Evolutionary conservation across 2,888 invertebrate species (phyloP).

Genomic region (Eupithecia centaureata): DNA sequence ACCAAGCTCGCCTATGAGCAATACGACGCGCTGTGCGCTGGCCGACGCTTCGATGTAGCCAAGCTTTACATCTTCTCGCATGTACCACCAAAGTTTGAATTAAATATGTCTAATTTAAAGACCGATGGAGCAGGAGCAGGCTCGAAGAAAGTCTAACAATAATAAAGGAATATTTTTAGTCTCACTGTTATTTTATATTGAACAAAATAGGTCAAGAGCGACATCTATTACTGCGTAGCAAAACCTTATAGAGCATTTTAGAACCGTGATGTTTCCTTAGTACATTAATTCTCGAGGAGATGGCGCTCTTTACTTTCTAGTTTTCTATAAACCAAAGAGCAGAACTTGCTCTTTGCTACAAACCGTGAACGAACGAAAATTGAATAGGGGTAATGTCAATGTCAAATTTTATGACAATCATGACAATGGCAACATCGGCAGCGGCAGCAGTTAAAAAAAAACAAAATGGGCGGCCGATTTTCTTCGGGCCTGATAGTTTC

Average conservation of each 20-base stretch:
- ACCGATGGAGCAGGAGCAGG: background rate
- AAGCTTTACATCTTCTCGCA: slow-evolving; percentile 61
- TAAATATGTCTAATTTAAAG: slow-evolving; percentile 1
- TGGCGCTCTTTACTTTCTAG: background rate
- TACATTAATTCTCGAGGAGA: background rate
- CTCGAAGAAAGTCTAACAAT: background rate
- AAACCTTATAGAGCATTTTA: background rate
- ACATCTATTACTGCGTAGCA: background rate
- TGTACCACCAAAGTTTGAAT: slow-evolving; percentile 4
- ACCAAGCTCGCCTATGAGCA: slow-evolving; percentile 67
- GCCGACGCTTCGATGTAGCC: slow-evolving; percentile 57
- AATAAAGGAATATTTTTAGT: background rate
- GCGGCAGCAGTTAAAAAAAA: slow-evolving; percentile 48
- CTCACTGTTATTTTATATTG: background rate
- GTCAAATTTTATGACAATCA: background rate
- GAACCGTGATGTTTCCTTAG: background rate
- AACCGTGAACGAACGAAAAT: background rate
- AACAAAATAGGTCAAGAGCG: background rate
- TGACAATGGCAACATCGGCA: slow-evolving; percentile 6
- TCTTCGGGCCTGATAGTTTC: slow-evolving; percentile 47
- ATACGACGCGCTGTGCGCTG: slow-evolving; percentile 62
- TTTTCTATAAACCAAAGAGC: no score
- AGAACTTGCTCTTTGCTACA: no score
- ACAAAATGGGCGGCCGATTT: slow-evolving; percentile 71
- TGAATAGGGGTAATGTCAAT: background rate